Evolutionary conservation across 2,113 vertebrate genomes (phyloP), one percentile per base, ranked within the genome.

Genomic region (Saguinus midas): DNA sequence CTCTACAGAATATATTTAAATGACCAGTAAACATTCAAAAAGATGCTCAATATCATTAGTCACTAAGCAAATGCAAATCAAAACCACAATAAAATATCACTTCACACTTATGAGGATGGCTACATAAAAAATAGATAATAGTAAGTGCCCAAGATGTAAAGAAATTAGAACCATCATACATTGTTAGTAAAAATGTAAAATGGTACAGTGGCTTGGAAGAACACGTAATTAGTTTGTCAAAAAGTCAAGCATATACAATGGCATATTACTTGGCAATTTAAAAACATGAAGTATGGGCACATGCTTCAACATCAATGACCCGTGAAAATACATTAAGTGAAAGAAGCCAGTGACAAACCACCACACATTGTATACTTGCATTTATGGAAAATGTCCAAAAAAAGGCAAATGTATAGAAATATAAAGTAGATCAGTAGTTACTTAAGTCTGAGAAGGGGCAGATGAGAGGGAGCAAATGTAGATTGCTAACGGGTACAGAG

Each of bases 1-100:
- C 79, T 81, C 52, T 27, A 87, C 85, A 94, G n/a, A 61, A 80
- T 52, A 14, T 91, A 91, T 20, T 95, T 85, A 94, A 87, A 70
- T 70, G n/a, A 32, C 6, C n/a, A 91, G 84, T 35, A 78, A 72
- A n/a, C 18, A 52, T 27, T 57, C n/a, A 35, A 68, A 90, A 90
- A 90, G 73, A 81, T 90, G 35, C 27, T 89, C 50, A 86, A 12
- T n/a, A 61, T 48, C 23, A 40, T 86, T 75, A 96, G 8, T 86
- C 25, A 35, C 11, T 37, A 90, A 20, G 57, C 72, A 93, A 93
- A 81, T 82, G 9, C 21, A 95, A 57, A 85, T 93, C 37, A 82
- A 86, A 90, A 57, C 20, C 40, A 58, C 8, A 48, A 29, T 21
- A 16, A 57, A 13, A 70, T 32, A 87, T 21, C 48, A 92, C 12